Percentiles rank a stretch among this genome's conserved stretches.
These are phyloP conservation scores for Nesogale talazaci DNA, from an alignment of 2,113 vertebrate genomes.

Conservation along the genomic window DNA sequence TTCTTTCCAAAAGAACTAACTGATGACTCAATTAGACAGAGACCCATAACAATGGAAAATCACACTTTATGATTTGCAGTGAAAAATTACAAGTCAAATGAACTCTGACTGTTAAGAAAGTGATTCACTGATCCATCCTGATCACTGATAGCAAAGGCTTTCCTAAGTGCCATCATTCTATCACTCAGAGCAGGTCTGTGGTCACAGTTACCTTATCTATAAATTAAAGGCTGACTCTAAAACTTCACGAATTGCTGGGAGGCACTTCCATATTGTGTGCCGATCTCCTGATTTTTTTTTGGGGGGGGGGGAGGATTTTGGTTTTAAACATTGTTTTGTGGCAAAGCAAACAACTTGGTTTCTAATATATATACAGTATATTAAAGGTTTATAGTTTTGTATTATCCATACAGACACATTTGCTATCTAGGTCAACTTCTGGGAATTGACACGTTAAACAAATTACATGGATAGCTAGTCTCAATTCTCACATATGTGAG, in stretches of 20 bases:
- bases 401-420: neutral
- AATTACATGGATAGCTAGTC: neutral
- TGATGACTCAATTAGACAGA: neutral
- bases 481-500: neutral
- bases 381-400: neutral
- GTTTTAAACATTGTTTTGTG: neutral
- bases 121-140: neutral
- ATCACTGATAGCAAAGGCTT: neutral
- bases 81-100: constrained; percentile 27
- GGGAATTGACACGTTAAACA: neutral
- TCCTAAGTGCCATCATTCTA: accelerated
- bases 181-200: neutral
- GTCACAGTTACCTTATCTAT: neutral
- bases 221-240: neutral
- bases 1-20: neutral
- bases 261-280: neutral
- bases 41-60: neutral
- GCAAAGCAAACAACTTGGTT: neutral
- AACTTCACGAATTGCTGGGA: neutral
- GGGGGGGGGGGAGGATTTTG: no score
- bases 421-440: neutral
- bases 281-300: neutral
- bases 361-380: neutral
- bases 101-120: neutral
- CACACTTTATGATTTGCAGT: neutral